Evolutionary conservation across 2,888 invertebrate genomes (phyloP).

Genomic region (Aporophyla lueneburgensis): DNA sequence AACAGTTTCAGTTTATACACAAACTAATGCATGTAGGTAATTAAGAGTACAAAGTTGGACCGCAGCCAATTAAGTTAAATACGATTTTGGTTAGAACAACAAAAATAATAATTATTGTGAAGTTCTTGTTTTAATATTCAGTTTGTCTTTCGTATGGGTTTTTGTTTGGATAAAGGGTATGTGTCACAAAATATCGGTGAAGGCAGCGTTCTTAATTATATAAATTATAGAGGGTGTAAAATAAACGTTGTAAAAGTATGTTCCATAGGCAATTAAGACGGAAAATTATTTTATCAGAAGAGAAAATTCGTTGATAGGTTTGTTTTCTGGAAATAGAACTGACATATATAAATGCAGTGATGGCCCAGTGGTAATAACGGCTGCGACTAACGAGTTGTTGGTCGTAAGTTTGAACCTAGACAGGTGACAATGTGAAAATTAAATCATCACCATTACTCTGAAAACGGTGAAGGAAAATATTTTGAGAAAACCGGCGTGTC

Average conservation of each 20-base stretch:
- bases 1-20: conserved; percentile 56
- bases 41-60: conserved; percentile 63
- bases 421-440: no score
- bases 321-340: not conserved
- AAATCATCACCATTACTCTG: no score
- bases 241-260: no score
- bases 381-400: no score
- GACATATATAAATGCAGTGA: not conserved
- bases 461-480: no score
- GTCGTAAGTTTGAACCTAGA: no score
- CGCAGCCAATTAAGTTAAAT: conserved; percentile 65
- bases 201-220: conserved; percentile 19
- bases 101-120: conserved; percentile 42
- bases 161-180: conserved; percentile 40
- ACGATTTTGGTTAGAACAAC: conserved; percentile 52
- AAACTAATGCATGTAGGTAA: conserved; percentile 63
- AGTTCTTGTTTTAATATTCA: conserved; percentile 23
- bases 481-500: no score
- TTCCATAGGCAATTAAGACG: no score
- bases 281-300: not conserved
- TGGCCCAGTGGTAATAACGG: no score
- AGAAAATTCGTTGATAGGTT: not conserved
- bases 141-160: conserved; percentile 30
- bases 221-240: not conserved
- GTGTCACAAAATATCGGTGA: not conserved